Evolutionary conservation across 1,140 invertebrate species (phyloP).

Genomic region (Magallana gigas): DNA sequence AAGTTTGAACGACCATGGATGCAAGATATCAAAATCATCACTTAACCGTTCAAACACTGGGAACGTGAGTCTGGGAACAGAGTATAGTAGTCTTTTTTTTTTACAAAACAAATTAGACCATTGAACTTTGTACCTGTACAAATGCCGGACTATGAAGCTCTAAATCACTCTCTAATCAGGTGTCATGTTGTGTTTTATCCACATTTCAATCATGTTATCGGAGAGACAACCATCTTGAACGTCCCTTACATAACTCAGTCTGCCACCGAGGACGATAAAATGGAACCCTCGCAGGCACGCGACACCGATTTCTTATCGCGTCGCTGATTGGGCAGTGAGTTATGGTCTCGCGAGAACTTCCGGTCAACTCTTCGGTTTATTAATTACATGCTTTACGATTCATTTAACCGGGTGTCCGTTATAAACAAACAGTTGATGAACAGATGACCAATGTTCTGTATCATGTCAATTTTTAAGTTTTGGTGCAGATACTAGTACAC

Average conservation of each 20-base stretch:
- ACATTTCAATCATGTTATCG: conserved; percentile 32
- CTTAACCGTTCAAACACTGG: too few species aligned
- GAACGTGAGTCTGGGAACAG: too few species aligned
- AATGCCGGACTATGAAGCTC: neutral
- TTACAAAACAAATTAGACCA: neutral
- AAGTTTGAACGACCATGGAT: neutral
- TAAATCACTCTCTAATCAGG: neutral
- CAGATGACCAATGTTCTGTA: too few species aligned
- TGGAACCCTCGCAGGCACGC: conserved; percentile 18
- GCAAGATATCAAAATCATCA: neutral
- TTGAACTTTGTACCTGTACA: neutral
- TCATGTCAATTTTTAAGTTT: too few species aligned
- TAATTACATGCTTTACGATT: conserved; percentile 19
- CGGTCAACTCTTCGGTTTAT: neutral
- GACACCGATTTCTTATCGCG: conserved; percentile 13
- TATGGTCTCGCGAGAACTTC: conserved; percentile 5
- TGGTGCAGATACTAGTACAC: too few species aligned
- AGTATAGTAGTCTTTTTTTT: too few species aligned
- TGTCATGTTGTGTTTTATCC: conserved; percentile 9
- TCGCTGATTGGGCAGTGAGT: conserved; percentile 25
- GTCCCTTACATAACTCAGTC: conserved; percentile 21
- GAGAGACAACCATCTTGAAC: conserved; percentile 12
- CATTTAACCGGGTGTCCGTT: neutral
- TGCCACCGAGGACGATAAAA: conserved; percentile 17
- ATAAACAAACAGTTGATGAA: too few species aligned